Percentiles rank a stretch among this genome's conserved stretches.
Evolutionary conservation across 2,888 invertebrate species (phyloP).

Genomic region (Euclidia mi): DNA sequence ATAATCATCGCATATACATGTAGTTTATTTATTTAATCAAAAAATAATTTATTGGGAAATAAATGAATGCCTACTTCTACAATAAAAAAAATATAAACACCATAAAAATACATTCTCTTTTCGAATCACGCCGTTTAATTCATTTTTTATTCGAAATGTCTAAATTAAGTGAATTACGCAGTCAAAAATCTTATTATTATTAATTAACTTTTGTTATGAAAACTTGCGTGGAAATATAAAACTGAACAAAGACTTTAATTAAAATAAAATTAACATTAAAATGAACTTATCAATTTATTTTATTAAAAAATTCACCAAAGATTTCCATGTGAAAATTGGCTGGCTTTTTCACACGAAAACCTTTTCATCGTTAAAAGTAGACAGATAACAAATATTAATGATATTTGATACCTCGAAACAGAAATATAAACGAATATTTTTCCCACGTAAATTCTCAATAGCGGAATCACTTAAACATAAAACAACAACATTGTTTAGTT

Average conservation of each 20-base stretch:
- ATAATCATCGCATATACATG: constrained; percentile 1
- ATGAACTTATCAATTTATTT: not conserved
- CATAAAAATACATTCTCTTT: constrained; percentile 57
- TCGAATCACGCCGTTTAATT: constrained; percentile 35
- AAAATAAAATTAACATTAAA: constrained; percentile 10
- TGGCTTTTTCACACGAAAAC: constrained; percentile 78
- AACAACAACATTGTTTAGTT: constrained; percentile 66
- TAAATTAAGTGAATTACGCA: constrained; percentile 63
- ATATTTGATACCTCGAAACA: not conserved
- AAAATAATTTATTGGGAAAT: constrained; percentile 16
- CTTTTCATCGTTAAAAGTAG: no score
- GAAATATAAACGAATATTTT: constrained; percentile 5
- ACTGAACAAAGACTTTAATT: constrained; percentile 9
- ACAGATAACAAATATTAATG: no score
- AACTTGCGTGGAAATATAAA: constrained; percentile 50
- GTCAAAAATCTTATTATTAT: constrained; percentile 65
- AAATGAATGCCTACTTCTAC: constrained; percentile 5
- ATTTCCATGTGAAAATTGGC: constrained; percentile 79
- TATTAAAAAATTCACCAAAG: constrained; percentile 12
- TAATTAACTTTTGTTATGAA: constrained; percentile 52
- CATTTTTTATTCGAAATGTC: constrained; percentile 40
- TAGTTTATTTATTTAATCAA: constrained; percentile 21
- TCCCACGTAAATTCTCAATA: constrained; percentile 63
- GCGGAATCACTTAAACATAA: constrained; percentile 41
- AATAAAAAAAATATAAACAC: constrained; percentile 39